These are phyloP conservation scores for Beris morrisii DNA, from an alignment of 2,888 invertebrate genomes.

Conservation along the genomic window DNA sequence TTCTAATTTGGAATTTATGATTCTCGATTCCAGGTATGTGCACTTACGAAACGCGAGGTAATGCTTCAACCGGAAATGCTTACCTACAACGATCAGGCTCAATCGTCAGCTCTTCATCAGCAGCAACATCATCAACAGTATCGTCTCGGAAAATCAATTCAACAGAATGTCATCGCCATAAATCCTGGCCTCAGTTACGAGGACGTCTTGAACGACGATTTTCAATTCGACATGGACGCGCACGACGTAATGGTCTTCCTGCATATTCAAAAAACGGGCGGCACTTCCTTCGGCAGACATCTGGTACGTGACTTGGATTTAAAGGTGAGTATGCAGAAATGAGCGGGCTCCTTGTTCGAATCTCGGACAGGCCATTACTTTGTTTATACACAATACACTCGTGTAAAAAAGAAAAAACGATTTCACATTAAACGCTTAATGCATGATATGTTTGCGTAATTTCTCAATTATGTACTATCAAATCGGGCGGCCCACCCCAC, in stretches of 20 bases:
- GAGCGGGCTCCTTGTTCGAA: not conserved
- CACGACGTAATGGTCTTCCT: slow-evolving; percentile 97
- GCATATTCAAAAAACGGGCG: slow-evolving; percentile 99
- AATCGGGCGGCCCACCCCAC: not conserved
- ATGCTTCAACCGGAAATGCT: slow-evolving; percentile 60
- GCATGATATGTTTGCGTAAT: not conserved
- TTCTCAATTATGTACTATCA: not conserved
- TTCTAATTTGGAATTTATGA: not conserved
- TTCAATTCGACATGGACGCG: slow-evolving; percentile 85
- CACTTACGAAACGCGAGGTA: slow-evolving; percentile 67
- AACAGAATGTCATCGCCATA: slow-evolving; percentile 55
- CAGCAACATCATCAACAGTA: slow-evolving; percentile 39
- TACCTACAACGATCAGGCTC: slow-evolving; percentile 46
- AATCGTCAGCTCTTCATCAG: slow-evolving; percentile 31
- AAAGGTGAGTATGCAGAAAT: slow-evolving; percentile 56
- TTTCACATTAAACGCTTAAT: not conserved
- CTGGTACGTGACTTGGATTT: slow-evolving; percentile 91
- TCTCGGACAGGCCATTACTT: not conserved
- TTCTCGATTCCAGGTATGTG: slow-evolving; percentile 64
- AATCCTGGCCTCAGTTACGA: slow-evolving; percentile 79
- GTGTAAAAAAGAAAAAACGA: no score
- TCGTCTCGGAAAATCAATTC: slow-evolving; percentile 47
- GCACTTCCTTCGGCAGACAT: slow-evolving; percentile 95
- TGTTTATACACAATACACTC: no score
- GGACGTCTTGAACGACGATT: slow-evolving; percentile 83